Percentiles rank a stretch among this genome's conserved stretches.
These are phyloP conservation scores for Disparrhopalites patrizii DNA, from an alignment of 2,888 invertebrate species.

Conservation along the genomic window DNA sequence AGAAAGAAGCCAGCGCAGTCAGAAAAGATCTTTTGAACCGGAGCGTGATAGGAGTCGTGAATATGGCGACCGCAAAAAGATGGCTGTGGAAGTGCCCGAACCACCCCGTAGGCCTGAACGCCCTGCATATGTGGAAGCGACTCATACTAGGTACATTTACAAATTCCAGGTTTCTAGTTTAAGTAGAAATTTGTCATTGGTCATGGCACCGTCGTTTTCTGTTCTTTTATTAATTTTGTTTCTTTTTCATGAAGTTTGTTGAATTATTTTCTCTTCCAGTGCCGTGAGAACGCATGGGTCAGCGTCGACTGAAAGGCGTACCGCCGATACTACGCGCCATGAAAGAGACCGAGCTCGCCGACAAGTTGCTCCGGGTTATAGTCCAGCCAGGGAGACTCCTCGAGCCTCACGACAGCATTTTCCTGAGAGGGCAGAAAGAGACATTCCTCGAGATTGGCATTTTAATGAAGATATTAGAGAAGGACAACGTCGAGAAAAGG, in stretches of 20 bases:
- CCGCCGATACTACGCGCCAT: neutral
- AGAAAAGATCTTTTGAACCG: constrained; percentile 36
- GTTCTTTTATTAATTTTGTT: neutral
- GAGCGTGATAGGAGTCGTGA: constrained; percentile 17
- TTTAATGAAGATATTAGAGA: constrained; percentile 3
- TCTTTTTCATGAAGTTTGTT: neutral
- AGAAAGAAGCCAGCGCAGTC: constrained; percentile 28
- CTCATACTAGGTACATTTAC: neutral
- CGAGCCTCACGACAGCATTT: neutral
- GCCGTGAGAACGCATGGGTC: neutral
- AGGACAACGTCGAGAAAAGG: constrained; percentile 12
- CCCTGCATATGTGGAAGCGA: constrained; percentile 16
- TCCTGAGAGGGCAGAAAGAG: constrained; percentile 5
- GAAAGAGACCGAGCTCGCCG: constrained; percentile 12
- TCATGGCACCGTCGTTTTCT: neutral
- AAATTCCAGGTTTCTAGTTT: neutral
- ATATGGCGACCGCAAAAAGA: constrained; percentile 11
- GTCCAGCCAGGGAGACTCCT: constrained; percentile 14
- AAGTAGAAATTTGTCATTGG: neutral
- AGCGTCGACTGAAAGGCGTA: neutral
- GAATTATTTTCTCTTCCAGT: neutral
- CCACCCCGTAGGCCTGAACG: constrained; percentile 20
- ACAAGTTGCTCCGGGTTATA: constrained; percentile 13
- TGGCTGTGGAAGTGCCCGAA: neutral
- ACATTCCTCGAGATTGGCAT: neutral